Base-by-base conservation (phyloP, 2,113 vertebrate species). In the Thunnus maccoyii region DNA sequence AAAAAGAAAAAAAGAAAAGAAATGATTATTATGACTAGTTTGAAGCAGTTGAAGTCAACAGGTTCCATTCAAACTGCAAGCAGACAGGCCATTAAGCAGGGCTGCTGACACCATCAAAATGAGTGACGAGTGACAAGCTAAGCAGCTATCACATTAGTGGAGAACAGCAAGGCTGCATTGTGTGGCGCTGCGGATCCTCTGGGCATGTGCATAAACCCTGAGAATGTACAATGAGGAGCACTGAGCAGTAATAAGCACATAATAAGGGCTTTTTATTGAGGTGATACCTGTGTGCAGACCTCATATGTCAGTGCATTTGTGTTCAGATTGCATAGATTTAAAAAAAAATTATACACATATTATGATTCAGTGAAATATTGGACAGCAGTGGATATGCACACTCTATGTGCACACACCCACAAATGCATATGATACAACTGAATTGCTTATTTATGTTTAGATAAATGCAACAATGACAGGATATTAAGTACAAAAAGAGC, bases 101-200 rank as follows among this genome's bases (percentile, higher is more conserved):
- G 76, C 64, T 86, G 80, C 83, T 82, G 80, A 90, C 86, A 83
- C 70, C 47, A 63, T 85, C 72, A 68, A 76, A 87, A 85, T 78
- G 78, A 83, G 65, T 72, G 76, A 82, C 52, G 56, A 91, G 80
- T 76, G 80, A 85, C 82, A 64, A 80, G 62, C 78, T 68, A 80
- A 81, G 78, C 76, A 86, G 78, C 86, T 32, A 55, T 83, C 67
- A 66, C 76, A 81, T 76, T 80, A 71, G 77, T 58, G 65, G 67
- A 62, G 55, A 69, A 41, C 18, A 51, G 58, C 64, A 27, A 67
- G 58, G 50, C 36, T 62, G 76, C 55, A 74, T 36, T 67, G 74
- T 76, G 46, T 36, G 20, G 44, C 15, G 67, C 51, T 72, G 56
- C 20, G 30, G 47, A 68, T 50, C 51, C 46, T 72, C 3, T 3